Evolutionary conservation across 2,113 vertebrate species (phyloP).

Genomic region (Donacobius atricapilla): DNA sequence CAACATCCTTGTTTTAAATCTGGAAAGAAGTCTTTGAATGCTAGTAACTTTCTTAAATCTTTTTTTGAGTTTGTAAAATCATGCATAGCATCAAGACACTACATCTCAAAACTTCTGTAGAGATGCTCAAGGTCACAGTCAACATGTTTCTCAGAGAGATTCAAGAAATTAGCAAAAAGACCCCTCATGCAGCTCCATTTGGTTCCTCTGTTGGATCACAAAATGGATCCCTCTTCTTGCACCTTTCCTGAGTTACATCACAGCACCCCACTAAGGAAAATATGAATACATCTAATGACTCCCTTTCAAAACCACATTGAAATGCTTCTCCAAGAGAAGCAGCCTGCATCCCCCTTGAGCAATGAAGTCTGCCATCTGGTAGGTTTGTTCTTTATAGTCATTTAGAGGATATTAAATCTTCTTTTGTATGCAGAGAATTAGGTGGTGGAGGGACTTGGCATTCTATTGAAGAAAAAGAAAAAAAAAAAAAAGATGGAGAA

Average conservation of each 20-base stretch:
- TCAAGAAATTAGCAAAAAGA: neutral
- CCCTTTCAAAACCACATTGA: constrained; percentile 41
- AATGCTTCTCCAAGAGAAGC: constrained; percentile 17
- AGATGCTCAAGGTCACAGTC: neutral
- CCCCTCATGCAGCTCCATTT: neutral
- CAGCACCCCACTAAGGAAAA: constrained; percentile 2
- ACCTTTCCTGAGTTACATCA: constrained; percentile 12
- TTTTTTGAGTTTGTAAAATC: neutral
- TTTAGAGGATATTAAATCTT: constrained; percentile 55
- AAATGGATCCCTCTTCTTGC: neutral
- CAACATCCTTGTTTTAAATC: constrained; percentile 19
- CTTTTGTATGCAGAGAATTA: constrained; percentile 56
- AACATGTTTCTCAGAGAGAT: neutral
- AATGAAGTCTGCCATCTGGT: constrained; percentile 43
- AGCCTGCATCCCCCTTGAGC: constrained; percentile 18
- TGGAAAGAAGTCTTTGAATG: neutral
- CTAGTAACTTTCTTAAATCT: neutral
- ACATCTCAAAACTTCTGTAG: neutral
- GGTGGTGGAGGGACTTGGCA: constrained; percentile 8
- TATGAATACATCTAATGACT: constrained; percentile 2
- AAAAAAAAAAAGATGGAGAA: neutral
- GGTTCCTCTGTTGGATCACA: neutral
- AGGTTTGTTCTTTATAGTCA: constrained; percentile 36
- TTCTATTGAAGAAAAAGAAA: neutral
- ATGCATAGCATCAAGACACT: neutral